Evolutionary conservation across 2,113 vertebrate genomes (phyloP).

Genomic region (Sisor rabdophorus): DNA sequence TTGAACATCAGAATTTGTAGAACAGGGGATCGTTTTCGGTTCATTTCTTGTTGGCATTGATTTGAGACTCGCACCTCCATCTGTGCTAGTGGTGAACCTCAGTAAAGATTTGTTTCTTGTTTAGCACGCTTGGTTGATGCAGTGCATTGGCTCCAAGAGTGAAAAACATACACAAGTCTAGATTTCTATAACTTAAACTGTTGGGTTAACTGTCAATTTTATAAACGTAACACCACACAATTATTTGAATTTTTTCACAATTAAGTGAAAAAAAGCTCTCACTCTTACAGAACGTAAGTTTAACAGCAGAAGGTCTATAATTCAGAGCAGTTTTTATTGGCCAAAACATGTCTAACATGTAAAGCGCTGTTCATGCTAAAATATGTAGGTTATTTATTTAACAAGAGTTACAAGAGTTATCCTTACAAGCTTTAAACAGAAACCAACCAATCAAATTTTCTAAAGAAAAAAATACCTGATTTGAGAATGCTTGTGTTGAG

Average conservation of each 20-base stretch:
- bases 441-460: too few relatives aligned
- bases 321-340: too few relatives aligned
- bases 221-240: background rate
- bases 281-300: too few relatives aligned
- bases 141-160: slow-evolving; percentile 4
- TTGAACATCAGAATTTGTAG: background rate
- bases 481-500: too few relatives aligned
- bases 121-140: background rate
- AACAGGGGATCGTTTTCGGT: background rate
- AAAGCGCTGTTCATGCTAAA: too few relatives aligned
- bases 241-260: background rate
- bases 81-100: background rate
- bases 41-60: background rate
- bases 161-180: background rate
- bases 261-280: too few relatives aligned
- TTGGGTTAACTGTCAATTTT: background rate
- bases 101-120: background rate
- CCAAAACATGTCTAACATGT: too few relatives aligned
- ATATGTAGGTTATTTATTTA: too few relatives aligned
- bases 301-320: too few relatives aligned
- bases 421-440: too few relatives aligned
- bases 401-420: too few relatives aligned
- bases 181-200: background rate
- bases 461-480: too few relatives aligned
- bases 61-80: background rate